Conservation (phyloP, 1,140 invertebrate species). For the Portunus trituberculatus region DNA sequence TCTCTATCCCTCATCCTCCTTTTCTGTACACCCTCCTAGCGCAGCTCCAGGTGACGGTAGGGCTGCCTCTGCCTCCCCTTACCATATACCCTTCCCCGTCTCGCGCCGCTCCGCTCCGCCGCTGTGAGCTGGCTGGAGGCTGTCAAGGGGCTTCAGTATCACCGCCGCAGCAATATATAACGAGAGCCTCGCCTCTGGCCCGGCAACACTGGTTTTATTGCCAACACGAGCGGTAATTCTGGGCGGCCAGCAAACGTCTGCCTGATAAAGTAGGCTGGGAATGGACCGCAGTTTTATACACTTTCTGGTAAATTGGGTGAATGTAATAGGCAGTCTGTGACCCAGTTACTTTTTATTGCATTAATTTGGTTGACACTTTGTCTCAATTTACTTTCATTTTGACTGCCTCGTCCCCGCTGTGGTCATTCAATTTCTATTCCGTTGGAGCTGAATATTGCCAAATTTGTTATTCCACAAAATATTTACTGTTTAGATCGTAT, state of each 20-base stretch:
- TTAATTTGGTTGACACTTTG: conserved; percentile 52
- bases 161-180: conserved; percentile 4
- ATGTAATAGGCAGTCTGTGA: conserved; percentile 41
- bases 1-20: background rate
- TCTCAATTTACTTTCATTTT: conserved; percentile 56
- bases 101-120: background rate
- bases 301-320: conserved; percentile 46
- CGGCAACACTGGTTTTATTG: conserved; percentile 43
- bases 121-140: background rate
- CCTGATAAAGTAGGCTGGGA: conserved; percentile 35
- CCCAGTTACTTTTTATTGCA: conserved; percentile 52
- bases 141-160: background rate
- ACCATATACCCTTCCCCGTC: background rate
- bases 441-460: conserved; percentile 30
- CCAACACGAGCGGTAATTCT: conserved; percentile 39
- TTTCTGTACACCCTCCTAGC: background rate
- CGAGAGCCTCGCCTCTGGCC: background rate
- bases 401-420: background rate
- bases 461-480: conserved; percentile 38
- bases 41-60: background rate
- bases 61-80: background rate
- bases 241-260: background rate
- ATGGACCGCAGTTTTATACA: conserved; percentile 53
- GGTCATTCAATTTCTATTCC: conserved; percentile 26
- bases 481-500: conserved; percentile 26